Conservation (phyloP, 2,113 vertebrate genomes). For the Entelurus aequoreus region DNA sequence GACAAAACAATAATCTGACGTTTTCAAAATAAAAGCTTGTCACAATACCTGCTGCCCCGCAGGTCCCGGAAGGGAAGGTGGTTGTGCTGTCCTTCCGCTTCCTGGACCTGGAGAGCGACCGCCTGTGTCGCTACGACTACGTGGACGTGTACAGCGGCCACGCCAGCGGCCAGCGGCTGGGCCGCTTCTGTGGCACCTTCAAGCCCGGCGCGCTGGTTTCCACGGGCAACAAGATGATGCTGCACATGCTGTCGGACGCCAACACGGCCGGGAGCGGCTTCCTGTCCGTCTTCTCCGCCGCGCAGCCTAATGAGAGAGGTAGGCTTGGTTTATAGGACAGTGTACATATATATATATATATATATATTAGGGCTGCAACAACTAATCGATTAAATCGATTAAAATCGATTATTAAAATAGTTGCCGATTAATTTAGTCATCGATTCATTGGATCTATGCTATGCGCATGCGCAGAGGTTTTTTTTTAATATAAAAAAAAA, state of each 20-base stretch:
- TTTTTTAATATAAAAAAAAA: too few relatives aligned
- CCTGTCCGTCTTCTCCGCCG: slow-evolving; percentile 87
- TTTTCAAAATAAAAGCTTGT: too few relatives aligned
- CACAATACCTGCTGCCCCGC: slow-evolving; percentile 4
- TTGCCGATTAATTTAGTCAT: too few relatives aligned
- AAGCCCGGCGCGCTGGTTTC: slow-evolving; percentile 89
- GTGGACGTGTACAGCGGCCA: slow-evolving; percentile 92
- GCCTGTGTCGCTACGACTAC: slow-evolving; percentile 91
- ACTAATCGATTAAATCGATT: too few relatives aligned
- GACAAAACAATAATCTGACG: too few relatives aligned
- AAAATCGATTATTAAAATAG: too few relatives aligned
- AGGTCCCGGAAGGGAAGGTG: slow-evolving; percentile 94
- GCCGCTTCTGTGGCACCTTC: slow-evolving; percentile 91
- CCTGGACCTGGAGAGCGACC: slow-evolving; percentile 92
- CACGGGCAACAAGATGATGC: slow-evolving; percentile 90
- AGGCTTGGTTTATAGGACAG: slow-evolving; percentile 15
- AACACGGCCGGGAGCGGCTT: slow-evolving; percentile 96
- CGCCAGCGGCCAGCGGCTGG: slow-evolving; percentile 81
- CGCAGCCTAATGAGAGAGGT: slow-evolving; percentile 90
- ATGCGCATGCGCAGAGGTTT: too few relatives aligned
- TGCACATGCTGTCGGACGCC: slow-evolving; percentile 96
- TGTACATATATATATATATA: too few relatives aligned
- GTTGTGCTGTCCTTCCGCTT: slow-evolving; percentile 89
- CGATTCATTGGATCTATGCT: too few relatives aligned
- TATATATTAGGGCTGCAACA: too few relatives aligned